These are phyloP conservation scores for Monopis laevigella DNA, from an alignment of 2,888 invertebrate genomes.

Conservation along the genomic window DNA sequence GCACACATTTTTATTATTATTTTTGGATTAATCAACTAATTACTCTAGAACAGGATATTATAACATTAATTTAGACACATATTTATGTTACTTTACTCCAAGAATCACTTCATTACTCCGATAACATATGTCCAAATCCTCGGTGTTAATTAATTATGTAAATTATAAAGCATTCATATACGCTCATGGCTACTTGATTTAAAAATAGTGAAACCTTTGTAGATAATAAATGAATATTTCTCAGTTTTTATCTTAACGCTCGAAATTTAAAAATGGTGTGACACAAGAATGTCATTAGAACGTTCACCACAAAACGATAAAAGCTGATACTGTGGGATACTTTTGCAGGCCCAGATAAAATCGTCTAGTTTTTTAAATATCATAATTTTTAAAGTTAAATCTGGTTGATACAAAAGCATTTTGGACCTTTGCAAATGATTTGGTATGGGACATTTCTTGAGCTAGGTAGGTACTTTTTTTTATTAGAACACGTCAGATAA, in stretches of 20 bases:
- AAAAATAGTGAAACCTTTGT: neutral
- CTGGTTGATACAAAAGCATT: too few relatives aligned
- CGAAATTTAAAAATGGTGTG: constrained; percentile 14
- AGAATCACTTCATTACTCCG: neutral
- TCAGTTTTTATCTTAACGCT: neutral
- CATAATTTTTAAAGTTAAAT: too few relatives aligned
- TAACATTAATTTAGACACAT: too few relatives aligned
- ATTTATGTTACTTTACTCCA: too few relatives aligned
- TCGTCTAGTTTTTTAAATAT: neutral
- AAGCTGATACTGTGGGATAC: neutral
- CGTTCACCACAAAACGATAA: constrained; percentile 31
- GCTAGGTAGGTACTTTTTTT: too few relatives aligned
- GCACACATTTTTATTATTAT: too few relatives aligned
- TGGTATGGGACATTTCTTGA: too few relatives aligned
- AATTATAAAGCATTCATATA: neutral
- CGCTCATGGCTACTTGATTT: neutral
- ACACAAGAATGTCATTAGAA: constrained; percentile 43
- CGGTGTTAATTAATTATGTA: neutral
- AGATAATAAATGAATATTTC: neutral
- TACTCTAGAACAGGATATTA: too few relatives aligned
- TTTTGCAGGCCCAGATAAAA: constrained; percentile 1
- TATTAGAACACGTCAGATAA: too few relatives aligned
- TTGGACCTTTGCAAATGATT: too few relatives aligned
- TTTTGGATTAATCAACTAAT: too few relatives aligned
- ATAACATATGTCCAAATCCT: neutral